These are phyloP conservation scores for Salvelinus fontinalis DNA, from an alignment of 2,113 vertebrate genomes.

Conservation along the genomic window DNA sequence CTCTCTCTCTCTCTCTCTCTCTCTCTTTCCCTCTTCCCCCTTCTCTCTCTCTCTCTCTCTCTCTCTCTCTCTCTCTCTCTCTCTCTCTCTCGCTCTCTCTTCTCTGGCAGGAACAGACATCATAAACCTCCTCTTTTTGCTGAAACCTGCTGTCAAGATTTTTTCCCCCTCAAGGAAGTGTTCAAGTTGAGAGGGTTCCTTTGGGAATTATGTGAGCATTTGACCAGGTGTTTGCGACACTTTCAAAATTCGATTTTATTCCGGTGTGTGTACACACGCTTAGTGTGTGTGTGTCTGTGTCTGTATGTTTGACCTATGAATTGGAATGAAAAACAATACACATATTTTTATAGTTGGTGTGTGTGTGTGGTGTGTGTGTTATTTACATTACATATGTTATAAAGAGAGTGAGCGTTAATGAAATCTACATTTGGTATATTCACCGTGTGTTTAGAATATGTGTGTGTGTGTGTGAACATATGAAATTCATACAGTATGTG, in stretches of 20 bases:
- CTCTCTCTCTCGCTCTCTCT: too few species aligned
- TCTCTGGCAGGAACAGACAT: conserved; percentile 51
- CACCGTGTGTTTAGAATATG: conserved; percentile 50
- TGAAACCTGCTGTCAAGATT: conserved; percentile 49
- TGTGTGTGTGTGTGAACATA: conserved; percentile 48
- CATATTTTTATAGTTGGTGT: conserved; percentile 57
- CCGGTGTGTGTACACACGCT: conserved; percentile 51
- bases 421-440: conserved; percentile 71
- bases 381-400: background rate
- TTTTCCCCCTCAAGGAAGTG: conserved; percentile 51
- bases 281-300: conserved; percentile 56
- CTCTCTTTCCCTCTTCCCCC: conserved; percentile 31
- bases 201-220: conserved; percentile 63
- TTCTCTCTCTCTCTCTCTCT: conserved; percentile 5
- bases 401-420: conserved; percentile 57
- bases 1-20: too few species aligned
- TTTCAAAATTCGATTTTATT: conserved; percentile 71
- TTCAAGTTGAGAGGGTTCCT: conserved; percentile 51
- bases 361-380: conserved; percentile 56
- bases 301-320: conserved; percentile 56
- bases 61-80: conserved; percentile 12
- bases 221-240: conserved; percentile 73
- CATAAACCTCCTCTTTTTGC: conserved; percentile 45
- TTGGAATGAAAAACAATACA: conserved; percentile 55
- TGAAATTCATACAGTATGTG: conserved; percentile 63